Evolutionary conservation across 2,113 vertebrate genomes (phyloP).

Genomic region (Acrocephalus kingi): DNA sequence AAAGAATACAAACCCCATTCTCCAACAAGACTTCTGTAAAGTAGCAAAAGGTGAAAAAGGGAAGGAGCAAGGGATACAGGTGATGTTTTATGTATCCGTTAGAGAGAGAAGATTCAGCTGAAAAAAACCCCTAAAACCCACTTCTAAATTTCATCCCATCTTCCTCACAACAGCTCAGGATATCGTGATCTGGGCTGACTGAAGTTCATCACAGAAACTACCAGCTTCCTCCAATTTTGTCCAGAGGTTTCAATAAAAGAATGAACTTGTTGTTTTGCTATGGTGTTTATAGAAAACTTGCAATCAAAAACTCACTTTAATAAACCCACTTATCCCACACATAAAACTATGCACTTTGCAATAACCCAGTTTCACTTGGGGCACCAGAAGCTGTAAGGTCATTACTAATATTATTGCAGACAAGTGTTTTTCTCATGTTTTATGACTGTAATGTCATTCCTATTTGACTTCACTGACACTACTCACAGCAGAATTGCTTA

Average conservation of each 20-base stretch:
- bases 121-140: neutral
- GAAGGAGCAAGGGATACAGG: neutral
- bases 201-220: neutral
- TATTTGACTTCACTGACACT: constrained; percentile 55
- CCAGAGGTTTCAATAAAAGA: neutral
- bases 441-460: constrained; percentile 23
- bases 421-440: constrained; percentile 26
- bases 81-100: neutral
- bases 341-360: neutral
- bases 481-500: constrained; percentile 50
- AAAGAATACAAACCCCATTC: neutral
- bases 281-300: neutral
- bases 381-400: constrained; percentile 1
- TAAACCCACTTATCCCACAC: neutral
- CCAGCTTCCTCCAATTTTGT: neutral
- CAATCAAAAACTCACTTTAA: neutral
- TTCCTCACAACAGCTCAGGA: neutral
- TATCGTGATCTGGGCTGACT: neutral
- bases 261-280: neutral
- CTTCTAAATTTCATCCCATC: neutral
- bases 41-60: neutral
- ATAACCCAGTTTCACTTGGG: neutral
- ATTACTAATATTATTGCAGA: neutral
- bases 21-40: neutral
- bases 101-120: neutral